Evolutionary conservation across 2,113 vertebrate species (phyloP), one percentile per base, ranked within the genome.

Genomic region (Rhipidura dahli): DNA sequence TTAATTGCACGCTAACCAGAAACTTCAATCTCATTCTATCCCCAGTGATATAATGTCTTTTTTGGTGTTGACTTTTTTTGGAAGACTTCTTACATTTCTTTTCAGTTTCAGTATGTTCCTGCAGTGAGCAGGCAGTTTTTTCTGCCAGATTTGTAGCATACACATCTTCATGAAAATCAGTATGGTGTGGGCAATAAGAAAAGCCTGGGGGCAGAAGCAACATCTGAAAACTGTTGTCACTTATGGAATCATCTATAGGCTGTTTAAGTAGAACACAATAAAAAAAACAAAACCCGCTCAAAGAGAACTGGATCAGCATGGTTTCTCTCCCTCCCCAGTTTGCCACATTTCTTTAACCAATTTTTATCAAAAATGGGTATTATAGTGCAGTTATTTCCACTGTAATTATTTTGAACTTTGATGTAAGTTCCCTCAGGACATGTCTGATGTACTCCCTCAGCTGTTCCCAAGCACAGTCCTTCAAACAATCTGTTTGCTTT

Each of bases 341-440:
- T 54, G 33, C 13, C 7, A 21, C 4, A 1, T 45, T 53, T 51
- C 30, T 80, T 93, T 70, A 57, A 71, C 7, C 15, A 47, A 1
- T 39, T 45, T 85, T 69, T 50, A 63, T 83, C 20, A 73, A 78
- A 90, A 87, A 20, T 35, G 66, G 24, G 30, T 9, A 42, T 77
- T 87, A 53, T 35, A 80, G n/a, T 64, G 44, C 59, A 70, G 19
- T 11, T 78, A 9, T 77, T 92, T 77, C 33, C 44, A 65, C 22
- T 96, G 53, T 76, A 60, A 90, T 88, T 93, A 83, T 53, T 92
- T 71, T 91, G 51, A 71, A 51, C 31, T 68, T 76, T 21, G 15
- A n/a, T 49, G 4, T 14, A 59, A 45, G 18, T 79, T 94, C 65
- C 42, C 50, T 66, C 3, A 7, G 70, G 91, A 87, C 21, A 33